Evolutionary conservation across 2,113 vertebrate species (phyloP), one percentile per base, ranked within the genome.

Genomic region (Odocoileus virginianus): DNA sequence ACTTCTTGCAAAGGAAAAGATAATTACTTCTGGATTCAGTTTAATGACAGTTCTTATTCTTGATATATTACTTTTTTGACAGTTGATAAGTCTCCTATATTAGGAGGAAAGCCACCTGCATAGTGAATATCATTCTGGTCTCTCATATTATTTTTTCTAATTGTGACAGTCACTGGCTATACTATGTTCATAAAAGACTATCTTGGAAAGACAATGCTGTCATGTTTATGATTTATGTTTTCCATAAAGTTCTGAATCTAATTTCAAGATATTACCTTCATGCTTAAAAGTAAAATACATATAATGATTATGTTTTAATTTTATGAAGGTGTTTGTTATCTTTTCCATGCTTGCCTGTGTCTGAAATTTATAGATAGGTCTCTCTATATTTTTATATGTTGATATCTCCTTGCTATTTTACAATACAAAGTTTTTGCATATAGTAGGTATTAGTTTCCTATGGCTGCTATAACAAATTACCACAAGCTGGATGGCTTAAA

Each of bases 291-390:
- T 40, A 90, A 90, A 90, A 55, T 91, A 45, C 1, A 82, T 12
- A 86, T 87, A 55, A 74, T 95, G 30, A 94, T 36, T 85, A 27
- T 92, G 23, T 93, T 93, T 95, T 93, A 93, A 61, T 87, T 47
- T 82, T 90, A 81, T 81, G 27, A 87, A 82, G 25, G 57, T 21
- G 54, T 47, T 81, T 47, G 28, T 4, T 54, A 78, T 40, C 61
- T 82, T 92, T 85, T 43, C 25, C 4, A 71, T 60, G 8, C 64
- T 74, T 74, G 8, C 10, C 13, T 85, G 30, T 50, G 6, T 88
- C 57, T 91, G 91, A 71, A 82, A 61, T 87, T 21, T 64, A 25
- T 87, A 81, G 13, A 10, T 17, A 79, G 76, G 15, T 79, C 27
- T 27, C 8, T 78, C 10, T 30, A 5, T 79, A 45, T 78, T 15